These are phyloP conservation scores for Baccha elongata DNA, from an alignment of 2,888 invertebrate species.

Conservation along the genomic window DNA sequence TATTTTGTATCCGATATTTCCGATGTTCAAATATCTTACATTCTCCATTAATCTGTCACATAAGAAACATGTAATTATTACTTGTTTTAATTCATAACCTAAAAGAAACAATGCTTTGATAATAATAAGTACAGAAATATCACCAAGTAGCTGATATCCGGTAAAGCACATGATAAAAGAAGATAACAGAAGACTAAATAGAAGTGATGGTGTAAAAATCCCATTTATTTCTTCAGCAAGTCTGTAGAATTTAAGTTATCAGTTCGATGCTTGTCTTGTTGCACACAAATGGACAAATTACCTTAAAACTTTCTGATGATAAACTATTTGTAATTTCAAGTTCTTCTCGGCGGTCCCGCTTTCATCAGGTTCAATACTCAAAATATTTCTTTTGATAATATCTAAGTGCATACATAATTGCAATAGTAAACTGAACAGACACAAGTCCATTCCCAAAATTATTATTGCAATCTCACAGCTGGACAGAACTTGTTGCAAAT, in stretches of 20 bases:
- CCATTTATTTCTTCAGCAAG: conserved; percentile 64
- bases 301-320: conserved; percentile 24
- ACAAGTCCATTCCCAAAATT: not conserved
- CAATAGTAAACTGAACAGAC: not conserved
- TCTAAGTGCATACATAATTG: conserved; percentile 41
- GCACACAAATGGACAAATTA: not conserved
- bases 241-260: no score
- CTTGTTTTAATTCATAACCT: conserved; percentile 72
- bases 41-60: conserved; percentile 66
- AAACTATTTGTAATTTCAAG: conserved; percentile 1
- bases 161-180: conserved; percentile 70
- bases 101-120: conserved; percentile 54
- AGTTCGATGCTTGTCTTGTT: no score
- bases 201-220: conserved; percentile 66
- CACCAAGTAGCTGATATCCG: conserved; percentile 66
- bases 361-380: conserved; percentile 21
- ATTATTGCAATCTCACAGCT: not conserved
- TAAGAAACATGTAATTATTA: conserved; percentile 70
- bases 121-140: conserved; percentile 37
- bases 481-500: not conserved
- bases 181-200: conserved; percentile 69
- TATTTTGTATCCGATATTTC: not conserved
- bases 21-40: conserved; percentile 42
- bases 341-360: not conserved
- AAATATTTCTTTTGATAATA: conserved; percentile 46